Base-by-base conservation (phyloP, 2,113 vertebrate species). In the Rhinopomastus cyanomelas region DNA sequence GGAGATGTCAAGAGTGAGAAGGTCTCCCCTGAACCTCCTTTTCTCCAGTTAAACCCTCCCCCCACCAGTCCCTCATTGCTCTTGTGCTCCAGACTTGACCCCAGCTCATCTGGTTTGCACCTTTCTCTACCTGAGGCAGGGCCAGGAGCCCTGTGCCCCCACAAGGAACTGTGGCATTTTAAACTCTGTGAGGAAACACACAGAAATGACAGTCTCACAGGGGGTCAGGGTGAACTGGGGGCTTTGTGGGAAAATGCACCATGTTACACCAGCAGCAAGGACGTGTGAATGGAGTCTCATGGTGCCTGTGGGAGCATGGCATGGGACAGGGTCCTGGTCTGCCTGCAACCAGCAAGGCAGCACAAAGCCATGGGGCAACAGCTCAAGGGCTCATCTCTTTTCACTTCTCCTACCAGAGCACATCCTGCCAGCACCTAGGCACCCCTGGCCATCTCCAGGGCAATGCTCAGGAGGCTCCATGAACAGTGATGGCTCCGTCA, bases 401-500 rank as follows among this genome's bases (percentile, higher is more conserved):
- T 44, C 44, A 32, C 53, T 62, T 76, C 25, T n/a, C 39, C 19
- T 16, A n/a, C 22, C n/a, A 11, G 19, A 42, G 53, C 76, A 68
- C 49, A 59, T 11, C 22, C 32, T 37, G 55, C 46, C 30, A 42
- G 46, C 46, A 48, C 17, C 46, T 15, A 42, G 39, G 39, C 15
- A 42, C 20, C 46, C 16, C 21, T 8, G 19, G 68, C 34, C 55
- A 59, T 23, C 57, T 32, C 21, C 22, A 30, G 56, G 61, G 44
- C 36, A n/a, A 34, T 2, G 26, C 56, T 25, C 0, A 0, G 65
- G 29, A 30, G 15, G 44, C 11, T 57, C 51, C 36, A 4, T 9
- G 36, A 34, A 26, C 0, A 2, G 12, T 2, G 4, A 9, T 0
- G 0, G 39, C 57, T 75, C 48, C 1, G 0, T 14, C n/a, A 48